These are phyloP conservation scores for Pipistrellus nathusii DNA, from an alignment of 2,797 vertebrate genomes.

Conservation along the genomic window DNA sequence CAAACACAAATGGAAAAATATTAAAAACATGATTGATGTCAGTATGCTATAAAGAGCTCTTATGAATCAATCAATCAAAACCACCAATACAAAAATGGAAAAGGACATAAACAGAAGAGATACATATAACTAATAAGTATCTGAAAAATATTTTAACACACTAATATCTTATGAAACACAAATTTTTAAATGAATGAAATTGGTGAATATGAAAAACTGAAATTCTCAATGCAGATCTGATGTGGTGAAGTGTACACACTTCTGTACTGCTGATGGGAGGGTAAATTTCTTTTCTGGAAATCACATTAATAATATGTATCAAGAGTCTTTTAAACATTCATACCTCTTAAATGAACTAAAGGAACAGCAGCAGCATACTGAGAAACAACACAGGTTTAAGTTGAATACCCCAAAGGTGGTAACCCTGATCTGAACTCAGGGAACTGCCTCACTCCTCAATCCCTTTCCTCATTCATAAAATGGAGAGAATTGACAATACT, in stretches of 20 bases:
- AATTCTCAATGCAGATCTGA: slow-evolving; percentile 1
- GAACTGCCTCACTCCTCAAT: neutral
- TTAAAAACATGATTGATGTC: neutral
- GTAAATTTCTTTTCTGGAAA: slow-evolving; percentile 35
- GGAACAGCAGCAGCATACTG: neutral
- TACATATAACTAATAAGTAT: neutral
- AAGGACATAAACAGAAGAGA: slow-evolving; percentile 2
- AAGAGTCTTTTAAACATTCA: slow-evolving; percentile 43
- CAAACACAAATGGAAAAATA: slow-evolving; percentile 32
- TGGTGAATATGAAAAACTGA: slow-evolving; percentile 37
- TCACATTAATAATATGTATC: neutral
- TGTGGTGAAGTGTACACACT: neutral
- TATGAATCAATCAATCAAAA: slow-evolving; percentile 6
- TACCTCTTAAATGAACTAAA: slow-evolving; percentile 34
- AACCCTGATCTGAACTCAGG: neutral
- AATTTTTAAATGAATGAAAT: slow-evolving; percentile 38
- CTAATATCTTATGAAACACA: neutral
- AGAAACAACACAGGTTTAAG: slow-evolving; percentile 26
- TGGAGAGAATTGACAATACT: neutral
- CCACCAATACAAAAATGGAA: slow-evolving; percentile 30
- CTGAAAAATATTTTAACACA: slow-evolving; percentile 28
- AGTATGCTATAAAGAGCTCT: slow-evolving; percentile 20
- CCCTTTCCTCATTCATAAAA: slow-evolving; percentile 25
- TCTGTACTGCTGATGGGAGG: neutral
- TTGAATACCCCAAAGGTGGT: neutral